Percentiles rank a stretch among this genome's conserved stretches.
These are phyloP conservation scores for Dryobotodes eremita DNA, from an alignment of 2,888 invertebrate genomes.

Conservation along the genomic window DNA sequence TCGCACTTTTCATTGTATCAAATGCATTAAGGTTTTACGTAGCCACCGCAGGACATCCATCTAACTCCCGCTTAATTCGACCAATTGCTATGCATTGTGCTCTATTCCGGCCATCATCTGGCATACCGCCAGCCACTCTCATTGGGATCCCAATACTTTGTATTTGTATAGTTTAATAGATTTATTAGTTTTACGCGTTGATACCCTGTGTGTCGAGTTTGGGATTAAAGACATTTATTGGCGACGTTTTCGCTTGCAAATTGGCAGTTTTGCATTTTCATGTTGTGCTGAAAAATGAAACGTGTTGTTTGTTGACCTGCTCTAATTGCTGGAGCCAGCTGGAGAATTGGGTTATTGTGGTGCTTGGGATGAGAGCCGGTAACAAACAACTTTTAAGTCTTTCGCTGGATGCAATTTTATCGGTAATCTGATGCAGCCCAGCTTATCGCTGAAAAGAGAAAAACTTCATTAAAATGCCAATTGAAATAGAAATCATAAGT, in stretches of 20 bases:
- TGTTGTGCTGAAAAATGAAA: conserved; percentile 54
- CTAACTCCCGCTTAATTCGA: conserved; percentile 66
- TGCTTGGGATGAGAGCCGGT: conserved; percentile 22
- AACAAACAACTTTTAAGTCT: conserved; percentile 47
- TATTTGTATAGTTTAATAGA: conserved; percentile 66
- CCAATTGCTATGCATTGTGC: conserved; percentile 64
- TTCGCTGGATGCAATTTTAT: conserved; percentile 21
- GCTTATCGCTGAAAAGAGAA: not conserved
- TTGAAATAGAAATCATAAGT: no score
- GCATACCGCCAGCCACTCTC: conserved; percentile 64
- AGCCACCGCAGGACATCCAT: conserved; percentile 61
- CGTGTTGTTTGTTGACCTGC: conserved; percentile 58
- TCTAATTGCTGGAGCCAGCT: conserved; percentile 59
- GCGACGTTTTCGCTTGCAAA: conserved; percentile 52
- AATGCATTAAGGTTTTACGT: conserved; percentile 42
- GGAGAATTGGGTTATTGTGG: conserved; percentile 59
- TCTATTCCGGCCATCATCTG: conserved; percentile 57
- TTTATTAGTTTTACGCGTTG: conserved; percentile 62
- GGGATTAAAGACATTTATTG: conserved; percentile 53
- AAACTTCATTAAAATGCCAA: no score
- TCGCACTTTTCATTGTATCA: conserved; percentile 51
- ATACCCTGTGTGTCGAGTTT: conserved; percentile 43
- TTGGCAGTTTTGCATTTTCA: conserved; percentile 47
- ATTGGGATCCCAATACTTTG: conserved; percentile 66
- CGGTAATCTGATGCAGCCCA: not conserved